Evolutionary conservation across 2,797 vertebrate species (phyloP).

Genomic region (Acanthurus leucopareius): DNA sequence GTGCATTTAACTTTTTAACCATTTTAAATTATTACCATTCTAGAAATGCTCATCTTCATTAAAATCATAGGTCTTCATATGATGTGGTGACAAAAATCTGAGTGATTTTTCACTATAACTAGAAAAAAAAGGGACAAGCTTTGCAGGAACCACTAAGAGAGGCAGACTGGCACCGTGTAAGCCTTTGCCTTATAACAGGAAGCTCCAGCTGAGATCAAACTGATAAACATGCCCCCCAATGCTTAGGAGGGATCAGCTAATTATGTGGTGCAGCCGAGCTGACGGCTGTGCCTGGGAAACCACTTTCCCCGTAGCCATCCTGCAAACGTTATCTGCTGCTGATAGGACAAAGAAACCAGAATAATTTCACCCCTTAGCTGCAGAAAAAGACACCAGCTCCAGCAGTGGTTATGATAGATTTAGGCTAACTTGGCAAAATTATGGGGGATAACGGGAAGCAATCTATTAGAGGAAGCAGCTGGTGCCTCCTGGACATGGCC

Average conservation of each 20-base stretch:
- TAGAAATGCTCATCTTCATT: background rate
- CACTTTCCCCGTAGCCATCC: conserved; percentile 42
- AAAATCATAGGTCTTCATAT: conserved; percentile 13
- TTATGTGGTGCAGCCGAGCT: conserved; percentile 66
- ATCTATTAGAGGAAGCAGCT: conserved; percentile 71
- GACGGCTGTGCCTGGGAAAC: conserved; percentile 48
- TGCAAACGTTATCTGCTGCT: conserved; percentile 55
- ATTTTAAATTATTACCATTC: background rate
- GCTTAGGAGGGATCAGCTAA: conserved; percentile 63
- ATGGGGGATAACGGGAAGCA: conserved; percentile 57
- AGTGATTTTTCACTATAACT: conserved; percentile 1
- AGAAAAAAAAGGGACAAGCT: conserved; percentile 27
- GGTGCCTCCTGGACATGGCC: conserved; percentile 57
- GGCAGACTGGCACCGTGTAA: conserved; percentile 51
- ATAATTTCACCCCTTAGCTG: conserved; percentile 48
- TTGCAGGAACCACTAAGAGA: conserved; percentile 32
- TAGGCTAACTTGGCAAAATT: conserved; percentile 56
- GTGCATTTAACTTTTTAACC: fast-evolving
- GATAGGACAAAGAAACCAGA: conserved; percentile 55
- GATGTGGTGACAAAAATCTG: conserved; percentile 17
- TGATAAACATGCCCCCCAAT: conserved; percentile 60
- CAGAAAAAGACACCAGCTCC: conserved; percentile 44
- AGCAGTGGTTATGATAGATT: conserved; percentile 50
- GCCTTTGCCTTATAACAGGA: conserved; percentile 63
- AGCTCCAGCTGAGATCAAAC: conserved; percentile 75